These are phyloP conservation scores for Lagodon rhomboides DNA, from an alignment of 2,797 vertebrate species.

Conservation along the genomic window DNA sequence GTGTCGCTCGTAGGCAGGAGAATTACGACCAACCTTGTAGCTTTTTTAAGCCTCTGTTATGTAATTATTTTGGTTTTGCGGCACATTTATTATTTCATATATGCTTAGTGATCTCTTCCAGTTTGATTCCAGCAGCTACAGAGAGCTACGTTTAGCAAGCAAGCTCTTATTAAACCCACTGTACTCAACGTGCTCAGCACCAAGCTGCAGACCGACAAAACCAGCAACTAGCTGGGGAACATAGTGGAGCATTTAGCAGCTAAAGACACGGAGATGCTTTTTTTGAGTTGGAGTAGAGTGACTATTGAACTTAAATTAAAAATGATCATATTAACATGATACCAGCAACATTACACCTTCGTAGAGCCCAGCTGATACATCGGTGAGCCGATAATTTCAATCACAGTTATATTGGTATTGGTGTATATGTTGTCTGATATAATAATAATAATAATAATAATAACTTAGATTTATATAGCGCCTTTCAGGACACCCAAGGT, in stretches of 20 bases:
- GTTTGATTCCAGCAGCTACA: neutral
- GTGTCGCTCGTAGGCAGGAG: too few species aligned
- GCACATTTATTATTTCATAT: neutral
- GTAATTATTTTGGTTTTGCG: neutral
- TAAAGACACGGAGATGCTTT: neutral
- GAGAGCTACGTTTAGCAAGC: neutral
- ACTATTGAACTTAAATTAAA: too few species aligned
- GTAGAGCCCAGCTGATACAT: too few species aligned
- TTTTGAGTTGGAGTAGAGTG: neutral
- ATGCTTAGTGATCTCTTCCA: neutral
- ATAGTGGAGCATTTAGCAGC: neutral
- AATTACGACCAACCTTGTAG: neutral
- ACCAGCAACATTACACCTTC: too few species aligned
- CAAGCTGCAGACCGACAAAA: neutral
- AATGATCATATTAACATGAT: too few species aligned
- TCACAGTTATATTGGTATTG: too few species aligned
- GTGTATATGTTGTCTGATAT: too few species aligned
- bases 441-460: too few species aligned
- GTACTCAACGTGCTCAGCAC: neutral
- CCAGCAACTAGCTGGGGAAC: neutral
- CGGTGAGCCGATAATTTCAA: too few species aligned
- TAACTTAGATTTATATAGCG: too few species aligned
- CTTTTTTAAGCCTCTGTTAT: neutral
- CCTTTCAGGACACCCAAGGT: too few species aligned
- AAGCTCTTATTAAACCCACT: neutral